A percentile compares a stretch with the other conserved stretches of the same genome.
Conservation (phyloP, 2,113 vertebrate genomes). For the Numenius arquata region DNA sequence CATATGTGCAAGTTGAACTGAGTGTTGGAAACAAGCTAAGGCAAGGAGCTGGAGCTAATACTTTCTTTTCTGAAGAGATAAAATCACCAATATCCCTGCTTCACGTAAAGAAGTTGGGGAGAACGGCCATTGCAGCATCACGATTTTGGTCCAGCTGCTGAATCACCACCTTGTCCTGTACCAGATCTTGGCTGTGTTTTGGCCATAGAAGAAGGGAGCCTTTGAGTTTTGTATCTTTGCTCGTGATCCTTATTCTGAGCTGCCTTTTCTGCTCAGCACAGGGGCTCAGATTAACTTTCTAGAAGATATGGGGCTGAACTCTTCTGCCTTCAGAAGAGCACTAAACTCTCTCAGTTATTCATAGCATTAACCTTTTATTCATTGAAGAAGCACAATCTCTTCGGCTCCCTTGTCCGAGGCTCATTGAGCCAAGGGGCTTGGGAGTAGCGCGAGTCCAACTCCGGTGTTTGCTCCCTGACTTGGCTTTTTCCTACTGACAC, state of each 20-base stretch:
- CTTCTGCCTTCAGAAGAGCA: not conserved
- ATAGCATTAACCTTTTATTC: not conserved
- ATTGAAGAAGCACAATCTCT: not conserved
- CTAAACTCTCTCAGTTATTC: not conserved
- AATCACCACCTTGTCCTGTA: not conserved
- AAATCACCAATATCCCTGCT: not conserved
- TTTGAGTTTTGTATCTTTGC: not conserved
- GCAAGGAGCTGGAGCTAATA: not conserved
- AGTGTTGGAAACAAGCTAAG: not conserved
- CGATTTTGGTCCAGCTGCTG: not conserved
- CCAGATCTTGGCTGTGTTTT: not conserved
- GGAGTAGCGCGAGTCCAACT: not conserved
- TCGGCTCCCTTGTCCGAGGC: fast-evolving
- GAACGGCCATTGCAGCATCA: not conserved
- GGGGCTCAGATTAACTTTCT: not conserved
- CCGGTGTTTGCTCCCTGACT: not conserved
- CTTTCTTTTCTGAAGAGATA: not conserved
- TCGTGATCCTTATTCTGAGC: not conserved
- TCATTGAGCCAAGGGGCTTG: not conserved
- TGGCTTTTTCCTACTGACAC: not conserved
- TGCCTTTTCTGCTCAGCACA: not conserved
- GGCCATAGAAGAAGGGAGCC: not conserved
- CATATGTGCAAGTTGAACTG: not conserved
- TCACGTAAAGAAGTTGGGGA: fast-evolving
- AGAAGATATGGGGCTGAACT: not conserved